phyloP scores from a whole-genome alignment of 2,888 invertebrate species.

The Drosophila pseudotalamancana region DNA sequence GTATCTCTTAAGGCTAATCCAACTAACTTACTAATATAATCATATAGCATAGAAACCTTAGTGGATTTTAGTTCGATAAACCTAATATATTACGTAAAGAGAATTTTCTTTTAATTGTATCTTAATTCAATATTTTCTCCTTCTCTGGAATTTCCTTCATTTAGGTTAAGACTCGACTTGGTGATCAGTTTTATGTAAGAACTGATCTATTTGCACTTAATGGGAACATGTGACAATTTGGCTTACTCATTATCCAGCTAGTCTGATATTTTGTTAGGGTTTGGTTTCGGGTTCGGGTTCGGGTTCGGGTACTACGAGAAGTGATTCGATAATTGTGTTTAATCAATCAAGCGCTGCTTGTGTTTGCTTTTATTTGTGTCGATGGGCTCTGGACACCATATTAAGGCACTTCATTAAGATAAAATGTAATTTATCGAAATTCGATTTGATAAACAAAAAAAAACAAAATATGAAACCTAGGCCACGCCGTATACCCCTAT shows the following conservation, averaged over 20 bases:
- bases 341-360: constrained; percentile 74
- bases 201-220: constrained; percentile 17
- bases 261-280: background rate
- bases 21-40: no score
- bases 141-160: no score
- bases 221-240: constrained; percentile 40
- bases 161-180: no score
- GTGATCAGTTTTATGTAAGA: no score
- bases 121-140: no score
- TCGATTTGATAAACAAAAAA: constrained; percentile 49
- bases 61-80: no score
- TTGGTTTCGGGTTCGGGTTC: background rate
- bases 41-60: no score
- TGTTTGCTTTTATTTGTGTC: constrained; percentile 49
- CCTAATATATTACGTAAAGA: no score
- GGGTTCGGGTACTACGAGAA: constrained; percentile 10
- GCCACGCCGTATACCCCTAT: constrained; percentile 3
- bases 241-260: constrained; percentile 23
- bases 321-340: constrained; percentile 71
- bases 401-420: constrained; percentile 74
- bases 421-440: constrained; percentile 74
- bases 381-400: constrained; percentile 36
- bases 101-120: no score
- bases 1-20: background rate
- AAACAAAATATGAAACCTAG: constrained; percentile 18